These are phyloP conservation scores for Hippocampus barbouri DNA, from an alignment of 2,113 vertebrate genomes.

Conservation along the genomic window DNA sequence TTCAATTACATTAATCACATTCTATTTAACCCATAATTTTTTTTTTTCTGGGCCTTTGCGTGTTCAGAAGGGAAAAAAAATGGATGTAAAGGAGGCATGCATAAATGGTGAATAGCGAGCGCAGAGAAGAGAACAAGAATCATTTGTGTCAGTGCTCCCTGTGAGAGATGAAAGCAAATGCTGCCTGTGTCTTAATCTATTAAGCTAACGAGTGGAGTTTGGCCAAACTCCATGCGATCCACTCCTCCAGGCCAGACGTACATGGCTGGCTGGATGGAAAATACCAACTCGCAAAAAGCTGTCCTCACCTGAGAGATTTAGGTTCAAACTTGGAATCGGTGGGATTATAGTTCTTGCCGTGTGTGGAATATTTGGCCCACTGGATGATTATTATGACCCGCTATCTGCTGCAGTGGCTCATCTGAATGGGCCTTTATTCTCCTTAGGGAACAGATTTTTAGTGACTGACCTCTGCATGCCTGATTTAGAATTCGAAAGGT, in stretches of 20 bases:
- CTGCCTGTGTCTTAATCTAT: constrained; percentile 71
- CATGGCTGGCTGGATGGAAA: constrained; percentile 28
- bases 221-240: constrained; percentile 6
- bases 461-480: not conserved
- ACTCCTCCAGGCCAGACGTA: constrained; percentile 21
- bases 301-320: constrained; percentile 37
- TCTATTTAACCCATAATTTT: not conserved
- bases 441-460: constrained; percentile 3
- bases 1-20: not conserved
- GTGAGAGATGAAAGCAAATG: constrained; percentile 72
- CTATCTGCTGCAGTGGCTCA: constrained; percentile 20
- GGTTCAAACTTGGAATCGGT: constrained; percentile 21
- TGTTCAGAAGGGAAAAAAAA: not conserved
- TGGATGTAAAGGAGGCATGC: constrained; percentile 2
- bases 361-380: constrained; percentile 21
- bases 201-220: constrained; percentile 48
- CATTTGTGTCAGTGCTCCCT: constrained; percentile 69
- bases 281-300: constrained; percentile 15
- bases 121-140: constrained; percentile 60
- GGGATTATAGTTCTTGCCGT: constrained; percentile 2
- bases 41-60: not conserved
- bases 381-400: constrained; percentile 8
- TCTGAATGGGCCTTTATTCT: constrained; percentile 20
- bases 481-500: not conserved
- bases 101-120: not conserved